Base-by-base conservation (phyloP, 2,113 vertebrate genomes). In the Salvator merianae region DNA sequence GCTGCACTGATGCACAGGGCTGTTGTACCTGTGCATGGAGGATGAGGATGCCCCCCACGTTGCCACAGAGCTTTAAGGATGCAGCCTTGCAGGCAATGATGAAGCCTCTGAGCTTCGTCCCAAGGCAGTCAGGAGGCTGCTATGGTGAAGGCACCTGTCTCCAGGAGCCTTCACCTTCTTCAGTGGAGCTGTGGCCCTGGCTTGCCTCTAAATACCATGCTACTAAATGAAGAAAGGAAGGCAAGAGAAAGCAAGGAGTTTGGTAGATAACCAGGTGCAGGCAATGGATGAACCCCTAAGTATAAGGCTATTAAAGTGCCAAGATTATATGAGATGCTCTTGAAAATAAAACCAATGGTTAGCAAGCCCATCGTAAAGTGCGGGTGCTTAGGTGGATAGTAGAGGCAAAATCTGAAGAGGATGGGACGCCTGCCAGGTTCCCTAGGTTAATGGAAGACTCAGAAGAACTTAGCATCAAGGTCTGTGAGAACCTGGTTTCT, bases 371-470 rank as follows among this genome's bases (percentile, higher is more conserved):
- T 55, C 80, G 81, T 93, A 94, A 95, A 94, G 93, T 93, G 92
- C 92, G 89, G 90, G 91, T 94, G 94, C 93, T 93, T 88, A 87
- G 83, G 62, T 70, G 88, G 91, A 89, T 92, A 59, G 84, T 5
- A 2, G 32, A 74, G 88, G 83, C 90, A 91, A 43, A 7, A 77
- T 1, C n/a, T 80, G 88, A 90, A 84, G 88, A 85, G 24, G 84
- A 18, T 87, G 73, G 2, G 79, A 18, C 34, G 32, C 89, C 69
- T 78, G 80, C 92, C 85, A 93, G 91, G 79, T 73, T 90, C 89
- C 71, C 24, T 68, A 86, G 87, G 77, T 84, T 87, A 89, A 88
- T 90, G 92, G 93, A 94, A 95, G 94, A 92, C 92, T 88, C 69
- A 81, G 86, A 87, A 88, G 80, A 93, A 72, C 76, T 86, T 38